Percentiles rank a stretch among this genome's conserved stretches.
These are phyloP conservation scores for Cephus sareptanus DNA, from an alignment of 2,888 invertebrate species.

Conservation along the genomic window DNA sequence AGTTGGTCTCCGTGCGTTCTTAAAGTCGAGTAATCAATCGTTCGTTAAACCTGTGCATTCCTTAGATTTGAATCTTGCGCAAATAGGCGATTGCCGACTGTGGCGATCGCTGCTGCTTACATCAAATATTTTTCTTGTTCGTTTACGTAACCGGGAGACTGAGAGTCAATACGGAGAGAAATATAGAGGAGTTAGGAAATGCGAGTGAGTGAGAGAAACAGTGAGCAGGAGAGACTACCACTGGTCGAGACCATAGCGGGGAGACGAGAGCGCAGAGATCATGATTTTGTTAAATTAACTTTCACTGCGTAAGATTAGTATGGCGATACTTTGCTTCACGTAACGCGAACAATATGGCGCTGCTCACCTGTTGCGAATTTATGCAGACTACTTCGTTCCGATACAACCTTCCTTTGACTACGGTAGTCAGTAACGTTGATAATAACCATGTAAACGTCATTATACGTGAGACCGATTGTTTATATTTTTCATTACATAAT, in stretches of 20 bases:
- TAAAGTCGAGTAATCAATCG: too few relatives aligned
- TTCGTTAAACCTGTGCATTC: neutral
- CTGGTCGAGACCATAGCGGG: too few relatives aligned
- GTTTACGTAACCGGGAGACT: slow-evolving; percentile 17
- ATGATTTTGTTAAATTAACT: slow-evolving; percentile 47
- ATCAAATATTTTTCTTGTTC: slow-evolving; percentile 17
- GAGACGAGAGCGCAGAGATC: slow-evolving; percentile 20
- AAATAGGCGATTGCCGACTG: slow-evolving; percentile 8
- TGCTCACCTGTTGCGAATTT: too few relatives aligned
- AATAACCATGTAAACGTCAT: too few relatives aligned
- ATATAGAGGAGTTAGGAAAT: slow-evolving; percentile 1
- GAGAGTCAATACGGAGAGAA: neutral
- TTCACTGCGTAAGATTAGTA: slow-evolving; percentile 36
- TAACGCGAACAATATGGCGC: neutral
- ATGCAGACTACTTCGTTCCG: too few relatives aligned
- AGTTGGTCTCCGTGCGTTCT: too few relatives aligned
- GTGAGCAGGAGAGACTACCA: too few relatives aligned
- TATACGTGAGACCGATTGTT: too few relatives aligned
- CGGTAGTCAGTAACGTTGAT: too few relatives aligned
- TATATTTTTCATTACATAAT: too few relatives aligned
- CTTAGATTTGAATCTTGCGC: slow-evolving; percentile 4
- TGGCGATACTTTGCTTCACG: neutral
- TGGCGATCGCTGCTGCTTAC: neutral
- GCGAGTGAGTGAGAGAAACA: too few relatives aligned
- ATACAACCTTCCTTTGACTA: too few relatives aligned